These are phyloP conservation scores for Zosterops japonicus DNA, from an alignment of 2,113 vertebrate genomes.

Conservation along the genomic window DNA sequence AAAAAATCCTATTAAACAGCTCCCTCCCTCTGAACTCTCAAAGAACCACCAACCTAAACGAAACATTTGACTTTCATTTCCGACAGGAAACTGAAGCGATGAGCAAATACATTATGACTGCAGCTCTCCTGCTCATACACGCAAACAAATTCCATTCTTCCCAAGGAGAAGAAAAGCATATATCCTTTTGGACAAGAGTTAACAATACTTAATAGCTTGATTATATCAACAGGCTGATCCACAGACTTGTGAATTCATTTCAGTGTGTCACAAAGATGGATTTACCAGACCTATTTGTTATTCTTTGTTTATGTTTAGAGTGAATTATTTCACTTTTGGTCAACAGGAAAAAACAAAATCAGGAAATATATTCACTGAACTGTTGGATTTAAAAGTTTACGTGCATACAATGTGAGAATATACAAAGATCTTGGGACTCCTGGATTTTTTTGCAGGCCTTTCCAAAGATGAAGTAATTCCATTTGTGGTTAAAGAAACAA, in stretches of 20 bases:
- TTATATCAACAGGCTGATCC: constrained; percentile 47
- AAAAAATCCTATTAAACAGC: not conserved
- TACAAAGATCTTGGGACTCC: not conserved
- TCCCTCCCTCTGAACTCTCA: not conserved
- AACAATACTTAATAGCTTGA: constrained; percentile 51
- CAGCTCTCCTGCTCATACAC: not conserved
- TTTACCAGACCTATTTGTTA: constrained; percentile 52
- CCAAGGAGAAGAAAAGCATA: constrained; percentile 31
- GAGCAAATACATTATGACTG: constrained; percentile 31
- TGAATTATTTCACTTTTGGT: constrained; percentile 48
- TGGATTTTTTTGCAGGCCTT: not conserved
- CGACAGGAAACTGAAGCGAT: constrained; percentile 7
- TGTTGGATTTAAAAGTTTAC: not conserved
- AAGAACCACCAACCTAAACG: constrained; percentile 4
- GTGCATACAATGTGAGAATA: not conserved
- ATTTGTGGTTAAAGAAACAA: not conserved
- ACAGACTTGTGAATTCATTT: constrained; percentile 50
- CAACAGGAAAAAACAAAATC: constrained; percentile 65
- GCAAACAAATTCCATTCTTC: constrained; percentile 44
- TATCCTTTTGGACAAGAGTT: constrained; percentile 33
- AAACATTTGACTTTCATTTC: constrained; percentile 57
- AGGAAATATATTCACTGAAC: constrained; percentile 42
- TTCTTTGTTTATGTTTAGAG: constrained; percentile 49
- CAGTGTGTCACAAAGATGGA: constrained; percentile 50
- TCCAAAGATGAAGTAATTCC: not conserved